Base-by-base conservation (phyloP, 2,797 vertebrate genomes). In the Sciurus carolinensis region DNA sequence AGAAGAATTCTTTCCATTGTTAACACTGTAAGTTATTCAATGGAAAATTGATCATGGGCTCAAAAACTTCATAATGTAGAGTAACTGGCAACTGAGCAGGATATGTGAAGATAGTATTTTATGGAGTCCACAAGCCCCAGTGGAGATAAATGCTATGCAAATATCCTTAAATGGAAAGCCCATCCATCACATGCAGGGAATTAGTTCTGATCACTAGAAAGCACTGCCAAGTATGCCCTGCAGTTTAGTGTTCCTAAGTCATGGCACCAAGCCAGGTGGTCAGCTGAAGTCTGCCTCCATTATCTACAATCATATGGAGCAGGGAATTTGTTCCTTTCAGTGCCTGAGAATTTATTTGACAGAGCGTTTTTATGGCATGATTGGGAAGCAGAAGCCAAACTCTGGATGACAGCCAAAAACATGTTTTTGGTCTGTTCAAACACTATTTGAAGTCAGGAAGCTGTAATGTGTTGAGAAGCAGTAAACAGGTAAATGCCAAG, bases 291-390 rank as follows among this genome's bases (percentile, higher is more conserved):
- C 93, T 81, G 91, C 83, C 50, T 94, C 85, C 79, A 36, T 95
- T 89, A 96, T 86, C 95, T 59, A 39, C 67, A 42, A 80, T 97
- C 73, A 86, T 36, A 97, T 47, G 85, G 87, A 81, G 89, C 36
- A 84, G 82, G 85, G 84, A 94, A 97, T 97, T 94, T 57, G 47
- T 93, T 95, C 92, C 87, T 91, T 95, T 87, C 85, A 47, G 77
- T 96, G 94, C 85, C 84, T 90, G 69, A 96, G 87, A 92, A 94
- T 97, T 95, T 94, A 97, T 97, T 88, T 91, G 95, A 96, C 93
- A 88, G 87, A 67, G 33, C 36, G 30, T 79, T 97, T 97, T 97
- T 93, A 95, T 94, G 87, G 93, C 57, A 92, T 96, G 93, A 87
- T 91, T 89, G 33, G 77, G 64, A 94, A 97, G 94, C 4, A 64